A percentile compares a stretch with the other conserved stretches of the same genome.
Conservation (phyloP, 2,888 invertebrate genomes). For the Philaethria dido region DNA sequence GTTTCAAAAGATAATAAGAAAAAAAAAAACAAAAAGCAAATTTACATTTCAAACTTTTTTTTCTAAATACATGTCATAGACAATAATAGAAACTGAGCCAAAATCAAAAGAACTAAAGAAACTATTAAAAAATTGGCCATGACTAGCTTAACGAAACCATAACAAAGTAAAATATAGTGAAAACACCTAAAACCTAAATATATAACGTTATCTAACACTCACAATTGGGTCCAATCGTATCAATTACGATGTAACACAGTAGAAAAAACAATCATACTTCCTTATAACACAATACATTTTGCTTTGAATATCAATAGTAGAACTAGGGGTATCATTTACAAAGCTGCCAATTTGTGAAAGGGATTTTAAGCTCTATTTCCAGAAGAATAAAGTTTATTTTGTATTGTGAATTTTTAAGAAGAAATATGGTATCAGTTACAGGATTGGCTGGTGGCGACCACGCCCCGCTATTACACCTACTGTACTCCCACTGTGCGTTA, state of each 20-base stretch:
- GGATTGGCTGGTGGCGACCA: slow-evolving; percentile 77
- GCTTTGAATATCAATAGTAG: slow-evolving; percentile 51
- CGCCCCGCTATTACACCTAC: slow-evolving; percentile 77
- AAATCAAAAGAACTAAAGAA: background rate
- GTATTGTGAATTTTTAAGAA: slow-evolving; percentile 54
- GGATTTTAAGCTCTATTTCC: slow-evolving; percentile 49
- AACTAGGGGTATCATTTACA: slow-evolving; percentile 79
- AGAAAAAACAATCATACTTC: slow-evolving; percentile 48
- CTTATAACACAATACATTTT: slow-evolving; percentile 49
- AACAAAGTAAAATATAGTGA: background rate
- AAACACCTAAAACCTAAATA: slow-evolving; percentile 30
- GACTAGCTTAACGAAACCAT: too few species aligned
- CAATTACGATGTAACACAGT: slow-evolving; percentile 61
- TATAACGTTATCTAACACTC: slow-evolving; percentile 35
- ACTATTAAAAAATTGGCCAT: background rate
- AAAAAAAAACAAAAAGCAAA: background rate
- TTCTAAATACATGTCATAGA: too few species aligned
- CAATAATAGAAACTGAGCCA: too few species aligned
- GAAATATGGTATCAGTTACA: slow-evolving; percentile 81
- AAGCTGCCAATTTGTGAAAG: slow-evolving; percentile 46
- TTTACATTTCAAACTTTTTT: background rate
- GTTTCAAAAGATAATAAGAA: too few species aligned
- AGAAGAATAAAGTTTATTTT: slow-evolving; percentile 47
- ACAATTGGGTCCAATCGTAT: slow-evolving; percentile 64
- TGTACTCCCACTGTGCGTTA: slow-evolving; percentile 66